Evolutionary conservation across 2,888 invertebrate genomes (phyloP).

Genomic region (Caenorhabditis sp.): DNA sequence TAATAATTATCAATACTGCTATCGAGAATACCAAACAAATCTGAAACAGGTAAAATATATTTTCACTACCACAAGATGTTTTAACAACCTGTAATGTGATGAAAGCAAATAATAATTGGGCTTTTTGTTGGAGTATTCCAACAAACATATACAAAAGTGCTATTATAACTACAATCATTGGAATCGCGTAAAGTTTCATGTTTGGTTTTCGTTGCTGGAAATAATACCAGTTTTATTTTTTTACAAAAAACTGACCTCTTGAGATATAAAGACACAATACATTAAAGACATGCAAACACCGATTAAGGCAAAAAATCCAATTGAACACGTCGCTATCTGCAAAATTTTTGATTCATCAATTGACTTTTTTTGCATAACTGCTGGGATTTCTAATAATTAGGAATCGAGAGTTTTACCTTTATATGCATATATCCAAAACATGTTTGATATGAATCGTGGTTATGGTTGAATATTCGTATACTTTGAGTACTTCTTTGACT

Average conservation of each 20-base stretch:
- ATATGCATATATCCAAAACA: conserved; percentile 54
- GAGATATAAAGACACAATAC: conserved; percentile 50
- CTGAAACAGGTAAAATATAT: no score
- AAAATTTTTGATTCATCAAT: conserved; percentile 2
- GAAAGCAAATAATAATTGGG: conserved; percentile 51
- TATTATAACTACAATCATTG: conserved; percentile 50
- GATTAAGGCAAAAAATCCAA: conserved; percentile 52
- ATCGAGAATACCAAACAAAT: conserved; percentile 49
- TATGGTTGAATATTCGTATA: conserved; percentile 56
- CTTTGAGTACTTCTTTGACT: conserved; percentile 45
- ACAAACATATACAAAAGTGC: conserved; percentile 56
- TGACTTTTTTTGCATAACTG: neutral
- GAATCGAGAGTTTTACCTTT: conserved; percentile 25
- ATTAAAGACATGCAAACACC: conserved; percentile 44
- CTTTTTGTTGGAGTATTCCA: conserved; percentile 55
- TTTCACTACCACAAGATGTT: no score
- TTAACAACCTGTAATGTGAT: conserved; percentile 57
- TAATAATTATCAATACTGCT: conserved; percentile 47
- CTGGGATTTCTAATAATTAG: no score
- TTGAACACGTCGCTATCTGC: conserved; percentile 49
- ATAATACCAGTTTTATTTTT: neutral
- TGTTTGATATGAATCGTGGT: conserved; percentile 51
- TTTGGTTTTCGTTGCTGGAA: conserved; percentile 42
- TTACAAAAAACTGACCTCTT: conserved; percentile 27
- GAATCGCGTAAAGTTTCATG: conserved; percentile 47